Evolutionary conservation across 2,113 vertebrate species (phyloP).

Genomic region (Phrynosoma blainvillii): DNA sequence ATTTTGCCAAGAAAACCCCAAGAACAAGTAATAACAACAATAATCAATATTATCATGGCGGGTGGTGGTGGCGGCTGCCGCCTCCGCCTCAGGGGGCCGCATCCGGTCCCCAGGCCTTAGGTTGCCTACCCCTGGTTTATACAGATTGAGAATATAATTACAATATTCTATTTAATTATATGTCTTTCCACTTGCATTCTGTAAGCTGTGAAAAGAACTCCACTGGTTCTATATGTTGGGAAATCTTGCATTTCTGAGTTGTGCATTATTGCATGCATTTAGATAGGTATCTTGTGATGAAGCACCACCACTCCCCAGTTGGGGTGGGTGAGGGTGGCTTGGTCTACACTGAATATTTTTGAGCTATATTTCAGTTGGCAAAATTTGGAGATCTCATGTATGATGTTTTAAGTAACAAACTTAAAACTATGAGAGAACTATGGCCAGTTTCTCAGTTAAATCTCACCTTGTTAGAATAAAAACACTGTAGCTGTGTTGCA

Average conservation of each 20-base stretch:
- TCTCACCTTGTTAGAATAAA: neutral
- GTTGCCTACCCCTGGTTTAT: too few relatives aligned
- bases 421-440: neutral
- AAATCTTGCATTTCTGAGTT: neutral
- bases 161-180: conserved; percentile 70
- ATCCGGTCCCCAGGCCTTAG: too few relatives aligned
- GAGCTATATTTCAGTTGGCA: neutral
- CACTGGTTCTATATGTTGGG: conserved; percentile 20
- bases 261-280: neutral
- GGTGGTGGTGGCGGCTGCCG: too few relatives aligned
- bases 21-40: too few relatives aligned
- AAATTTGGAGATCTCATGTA: neutral
- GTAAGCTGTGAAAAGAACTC: conserved; percentile 34
- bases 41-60: too few relatives aligned
- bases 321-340: too few relatives aligned
- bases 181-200: conserved; percentile 57
- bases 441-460: neutral
- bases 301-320: too few relatives aligned
- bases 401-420: neutral
- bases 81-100: too few relatives aligned
- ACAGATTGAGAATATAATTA: conserved; percentile 66
- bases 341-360: neutral
- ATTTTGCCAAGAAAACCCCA: too few relatives aligned
- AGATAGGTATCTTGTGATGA: neutral
- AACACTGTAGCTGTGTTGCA: neutral